Conservation (phyloP, 2,888 invertebrate genomes). For the Eubasilissa splendida region DNA sequence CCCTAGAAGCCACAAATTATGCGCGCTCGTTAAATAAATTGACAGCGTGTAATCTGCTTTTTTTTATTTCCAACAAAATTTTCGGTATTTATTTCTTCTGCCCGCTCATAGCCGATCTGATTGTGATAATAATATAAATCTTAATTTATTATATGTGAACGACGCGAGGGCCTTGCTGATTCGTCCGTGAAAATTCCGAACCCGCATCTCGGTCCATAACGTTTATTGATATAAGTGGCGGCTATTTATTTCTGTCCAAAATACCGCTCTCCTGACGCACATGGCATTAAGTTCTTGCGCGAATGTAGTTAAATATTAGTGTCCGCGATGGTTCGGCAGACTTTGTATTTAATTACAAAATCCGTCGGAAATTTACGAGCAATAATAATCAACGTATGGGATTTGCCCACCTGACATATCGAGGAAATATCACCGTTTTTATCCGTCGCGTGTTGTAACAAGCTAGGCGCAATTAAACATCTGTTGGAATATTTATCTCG, state of each 20-base stretch:
- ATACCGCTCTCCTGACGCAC: background rate
- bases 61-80: background rate
- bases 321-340: too few relatives aligned
- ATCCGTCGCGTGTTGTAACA: constrained; percentile 34
- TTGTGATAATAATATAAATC: background rate
- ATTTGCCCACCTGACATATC: constrained; percentile 47
- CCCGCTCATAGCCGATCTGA: background rate
- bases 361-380: background rate
- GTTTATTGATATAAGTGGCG: constrained; percentile 38
- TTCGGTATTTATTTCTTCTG: background rate
- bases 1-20: background rate
- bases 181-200: background rate
- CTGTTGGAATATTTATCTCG: constrained; percentile 39
- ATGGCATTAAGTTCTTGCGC: constrained; percentile 1
- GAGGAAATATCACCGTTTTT: constrained; percentile 41
- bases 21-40: background rate
- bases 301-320: too few relatives aligned
- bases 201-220: constrained; percentile 40
- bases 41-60: background rate
- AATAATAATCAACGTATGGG: constrained; percentile 5
- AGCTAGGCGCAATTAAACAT: constrained; percentile 41
- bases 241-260: constrained; percentile 36
- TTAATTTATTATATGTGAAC: constrained; percentile 31
- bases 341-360: background rate
- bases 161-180: constrained; percentile 22